A percentile compares a stretch with the other conserved stretches of the same genome.
These are phyloP conservation scores for Mola mola DNA, from an alignment of 2,113 vertebrate species.

Conservation along the genomic window DNA sequence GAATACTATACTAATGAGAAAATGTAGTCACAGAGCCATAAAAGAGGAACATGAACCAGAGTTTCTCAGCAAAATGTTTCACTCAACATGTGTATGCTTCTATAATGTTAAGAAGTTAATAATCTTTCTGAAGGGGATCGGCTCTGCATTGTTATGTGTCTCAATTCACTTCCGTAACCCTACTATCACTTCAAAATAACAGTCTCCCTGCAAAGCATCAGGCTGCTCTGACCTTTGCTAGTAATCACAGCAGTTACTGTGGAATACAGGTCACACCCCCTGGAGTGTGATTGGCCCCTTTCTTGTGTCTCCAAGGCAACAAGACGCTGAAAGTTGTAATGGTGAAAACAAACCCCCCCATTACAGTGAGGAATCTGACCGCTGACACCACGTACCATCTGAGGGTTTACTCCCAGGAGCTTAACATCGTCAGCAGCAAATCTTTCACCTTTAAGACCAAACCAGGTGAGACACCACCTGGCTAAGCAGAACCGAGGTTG, in stretches of 20 bases:
- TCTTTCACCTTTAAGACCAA: conserved; percentile 93
- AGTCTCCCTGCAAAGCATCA: conserved; percentile 14
- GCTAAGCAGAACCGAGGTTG: conserved; percentile 28
- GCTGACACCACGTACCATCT: conserved; percentile 92
- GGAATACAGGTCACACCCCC: conserved; percentile 37
- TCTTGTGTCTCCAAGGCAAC: conserved; percentile 89
- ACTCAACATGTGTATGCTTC: too few relatives aligned
- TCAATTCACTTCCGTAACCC: conserved; percentile 40
- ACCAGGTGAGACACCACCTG: conserved; percentile 89
- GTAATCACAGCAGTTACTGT: conserved; percentile 11
- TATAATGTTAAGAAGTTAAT: too few relatives aligned
- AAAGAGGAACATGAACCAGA: too few relatives aligned
- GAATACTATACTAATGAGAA: too few relatives aligned
- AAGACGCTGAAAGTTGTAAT: conserved; percentile 86
- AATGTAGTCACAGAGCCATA: too few relatives aligned
- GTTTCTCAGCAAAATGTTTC: too few relatives aligned
- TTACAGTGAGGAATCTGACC: conserved; percentile 91
- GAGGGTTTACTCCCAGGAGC: conserved; percentile 93
- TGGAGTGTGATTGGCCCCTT: conserved; percentile 75
- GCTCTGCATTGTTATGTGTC: conserved; percentile 53
- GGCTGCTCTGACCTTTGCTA: conserved; percentile 15
- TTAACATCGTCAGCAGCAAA: conserved; percentile 89
- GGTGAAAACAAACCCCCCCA: conserved; percentile 86
- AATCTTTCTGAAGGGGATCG: background rate
- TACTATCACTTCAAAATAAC: conserved; percentile 24